phyloP scores from a whole-genome alignment of 2,888 invertebrate species.

The Pandemis cinnamomeana region DNA sequence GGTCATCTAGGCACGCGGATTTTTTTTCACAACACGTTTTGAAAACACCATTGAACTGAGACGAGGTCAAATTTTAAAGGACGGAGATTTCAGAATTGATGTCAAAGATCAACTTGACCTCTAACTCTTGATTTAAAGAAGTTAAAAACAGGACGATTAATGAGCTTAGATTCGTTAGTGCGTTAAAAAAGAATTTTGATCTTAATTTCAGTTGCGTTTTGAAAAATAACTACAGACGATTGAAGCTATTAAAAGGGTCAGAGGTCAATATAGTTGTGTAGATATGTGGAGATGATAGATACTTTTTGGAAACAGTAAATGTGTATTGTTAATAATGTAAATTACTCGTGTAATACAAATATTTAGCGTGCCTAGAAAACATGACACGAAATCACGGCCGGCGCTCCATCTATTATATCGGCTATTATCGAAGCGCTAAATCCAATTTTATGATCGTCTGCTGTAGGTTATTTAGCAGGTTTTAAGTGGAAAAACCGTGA shows the following conservation, averaged over 20 bases:
- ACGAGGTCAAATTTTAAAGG: not conserved
- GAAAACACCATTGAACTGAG: not conserved
- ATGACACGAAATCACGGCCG: constrained; percentile 1
- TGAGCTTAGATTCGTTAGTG: not conserved
- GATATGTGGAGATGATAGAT: not conserved
- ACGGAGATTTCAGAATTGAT: no score
- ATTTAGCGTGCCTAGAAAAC: not conserved
- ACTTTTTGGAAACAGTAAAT: not conserved
- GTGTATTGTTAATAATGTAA: no score
- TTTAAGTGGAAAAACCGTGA: constrained; percentile 9
- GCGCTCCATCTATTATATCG: constrained; percentile 18
- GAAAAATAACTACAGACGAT: not conserved
- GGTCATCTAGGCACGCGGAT: constrained; percentile 8
- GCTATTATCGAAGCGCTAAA: constrained; percentile 10
- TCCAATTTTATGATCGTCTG: constrained; percentile 4
- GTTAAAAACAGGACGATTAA: not conserved
- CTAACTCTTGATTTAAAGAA: not conserved
- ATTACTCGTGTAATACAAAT: no score
- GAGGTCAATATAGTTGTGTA: not conserved
- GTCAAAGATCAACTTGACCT: not conserved
- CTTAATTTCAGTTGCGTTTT: not conserved
- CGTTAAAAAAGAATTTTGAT: not conserved
- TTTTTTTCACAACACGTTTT: not conserved
- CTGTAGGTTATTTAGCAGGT: not conserved
- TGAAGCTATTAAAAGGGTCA: not conserved